phyloP scores from a whole-genome alignment of 2,888 invertebrate species.

The Dione vanillae region DNA sequence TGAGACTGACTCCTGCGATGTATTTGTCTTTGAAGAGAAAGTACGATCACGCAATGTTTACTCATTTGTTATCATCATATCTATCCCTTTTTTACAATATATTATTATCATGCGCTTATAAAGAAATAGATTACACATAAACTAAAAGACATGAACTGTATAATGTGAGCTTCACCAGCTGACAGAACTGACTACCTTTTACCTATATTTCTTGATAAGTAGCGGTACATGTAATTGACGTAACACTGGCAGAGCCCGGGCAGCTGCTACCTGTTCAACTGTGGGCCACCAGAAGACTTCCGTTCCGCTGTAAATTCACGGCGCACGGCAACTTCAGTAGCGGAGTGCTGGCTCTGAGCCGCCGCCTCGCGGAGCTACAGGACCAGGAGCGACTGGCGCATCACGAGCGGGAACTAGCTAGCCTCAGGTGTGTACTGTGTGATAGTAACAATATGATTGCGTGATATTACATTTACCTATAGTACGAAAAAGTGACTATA shows the following conservation, averaged over 20 bases:
- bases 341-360: slow-evolving; percentile 90
- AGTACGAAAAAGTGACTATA: background rate
- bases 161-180: too few relatives aligned
- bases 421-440: slow-evolving; percentile 81
- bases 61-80: background rate
- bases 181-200: too few relatives aligned
- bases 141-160: too few relatives aligned
- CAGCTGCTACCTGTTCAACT: slow-evolving; percentile 95
- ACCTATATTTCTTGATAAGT: too few relatives aligned
- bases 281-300: slow-evolving; percentile 95
- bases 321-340: slow-evolving; percentile 94
- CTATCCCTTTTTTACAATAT: background rate
- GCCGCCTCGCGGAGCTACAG: slow-evolving; percentile 87
- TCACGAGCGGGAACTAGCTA: slow-evolving; percentile 89
- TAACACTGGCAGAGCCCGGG: slow-evolving; percentile 87
- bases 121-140: too few relatives aligned
- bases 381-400: slow-evolving; percentile 89
- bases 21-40: slow-evolving; percentile 96
- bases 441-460: background rate
- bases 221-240: too few relatives aligned
- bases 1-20: slow-evolving; percentile 93
- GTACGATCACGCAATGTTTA: slow-evolving; percentile 64
- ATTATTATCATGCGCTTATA: background rate
- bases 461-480: background rate
- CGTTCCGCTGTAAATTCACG: slow-evolving; percentile 97